Evolutionary conservation across 1,140 invertebrate genomes (phyloP), one percentile per base, ranked within the genome.

Genomic region (Tetramorium alpestre): DNA sequence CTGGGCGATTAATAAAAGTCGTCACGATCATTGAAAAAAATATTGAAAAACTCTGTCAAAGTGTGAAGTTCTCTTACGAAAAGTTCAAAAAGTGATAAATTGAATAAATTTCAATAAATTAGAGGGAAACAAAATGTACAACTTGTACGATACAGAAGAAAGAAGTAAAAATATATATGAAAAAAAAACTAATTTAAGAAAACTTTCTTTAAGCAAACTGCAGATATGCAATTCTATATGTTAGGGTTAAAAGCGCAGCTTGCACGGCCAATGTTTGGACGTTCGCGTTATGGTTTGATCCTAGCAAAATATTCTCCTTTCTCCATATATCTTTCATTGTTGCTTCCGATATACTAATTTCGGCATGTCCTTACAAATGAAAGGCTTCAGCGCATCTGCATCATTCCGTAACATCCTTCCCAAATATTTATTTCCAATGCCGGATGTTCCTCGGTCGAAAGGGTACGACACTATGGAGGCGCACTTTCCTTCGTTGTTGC

Each of bases 281-380:
- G 18, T 41, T 11, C 80, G 25, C 47, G 47, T 10, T 6, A 2
- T 8, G 28, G 22, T 3, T 58, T 25, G 41, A n/a, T 72, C 67
- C 67, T 82, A 73, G 67, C 16, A 82, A 82, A 82, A 82, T 82
- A 82, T 72, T 47, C 49, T 25, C 25, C 25, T 60, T 58, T 56
- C 28, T 38, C 54, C 51, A 18, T 18, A n/a, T 54, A 44, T 41
- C 25, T 38, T 3, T 11, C 70, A 75, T 77, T 51, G 78, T 87
- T 80, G 81, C 84, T 85, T 91, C 91, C 86, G 86, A 78, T 90
- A 89, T 90, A 93, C 94, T 95, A 95, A 95, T 95, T 95, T 95
- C 91, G 75, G 85, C 94, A 92, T 94, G 94, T 95, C 92, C 93
- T 92, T 94, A 94, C 95, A 94, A 95, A 95, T 95, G 94, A 94